These are phyloP conservation scores for Styela plicata DNA, from an alignment of 23 tunicate genomes.

Conservation along the genomic window DNA sequence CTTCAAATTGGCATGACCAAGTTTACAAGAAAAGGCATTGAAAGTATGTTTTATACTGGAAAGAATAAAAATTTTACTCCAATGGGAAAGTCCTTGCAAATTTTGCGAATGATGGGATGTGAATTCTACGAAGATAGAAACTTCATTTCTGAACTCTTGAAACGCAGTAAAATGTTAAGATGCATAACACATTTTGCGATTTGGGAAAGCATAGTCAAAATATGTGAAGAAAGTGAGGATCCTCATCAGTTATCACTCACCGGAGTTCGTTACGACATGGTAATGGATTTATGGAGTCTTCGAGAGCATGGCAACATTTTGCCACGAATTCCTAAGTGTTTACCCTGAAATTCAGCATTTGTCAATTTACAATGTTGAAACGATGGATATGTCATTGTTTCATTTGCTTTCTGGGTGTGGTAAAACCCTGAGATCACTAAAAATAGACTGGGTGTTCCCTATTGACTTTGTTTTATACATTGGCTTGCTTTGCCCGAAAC, in stretches of 20 bases:
- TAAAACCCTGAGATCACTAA: not conserved
- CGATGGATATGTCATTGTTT: not conserved
- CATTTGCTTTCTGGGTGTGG: constrained; percentile 13
- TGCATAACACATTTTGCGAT: not conserved
- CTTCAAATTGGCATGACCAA: constrained; percentile 18
- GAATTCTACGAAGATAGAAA: not conserved
- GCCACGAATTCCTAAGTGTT: not conserved
- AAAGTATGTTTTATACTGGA: not conserved
- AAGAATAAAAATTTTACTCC: not conserved
- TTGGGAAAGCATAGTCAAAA: not conserved
- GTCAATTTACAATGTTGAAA: not conserved
- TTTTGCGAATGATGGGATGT: constrained; percentile 19
- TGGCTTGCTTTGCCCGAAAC: not conserved
- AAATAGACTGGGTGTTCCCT: not conserved
- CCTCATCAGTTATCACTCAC: not conserved
- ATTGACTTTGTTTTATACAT: not conserved
- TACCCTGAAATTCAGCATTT: not conserved
- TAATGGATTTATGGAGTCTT: not conserved
- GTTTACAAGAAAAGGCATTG: constrained; percentile 4
- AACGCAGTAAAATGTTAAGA: not conserved
- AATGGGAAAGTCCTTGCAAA: not conserved
- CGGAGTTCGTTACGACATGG: constrained; percentile 4
- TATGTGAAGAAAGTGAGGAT: not conserved
- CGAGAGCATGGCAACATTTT: not conserved
- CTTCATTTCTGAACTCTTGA: not conserved